These are phyloP conservation scores for Mongoloraphidia duomilia DNA, from an alignment of 2,888 invertebrate genomes.

Conservation along the genomic window DNA sequence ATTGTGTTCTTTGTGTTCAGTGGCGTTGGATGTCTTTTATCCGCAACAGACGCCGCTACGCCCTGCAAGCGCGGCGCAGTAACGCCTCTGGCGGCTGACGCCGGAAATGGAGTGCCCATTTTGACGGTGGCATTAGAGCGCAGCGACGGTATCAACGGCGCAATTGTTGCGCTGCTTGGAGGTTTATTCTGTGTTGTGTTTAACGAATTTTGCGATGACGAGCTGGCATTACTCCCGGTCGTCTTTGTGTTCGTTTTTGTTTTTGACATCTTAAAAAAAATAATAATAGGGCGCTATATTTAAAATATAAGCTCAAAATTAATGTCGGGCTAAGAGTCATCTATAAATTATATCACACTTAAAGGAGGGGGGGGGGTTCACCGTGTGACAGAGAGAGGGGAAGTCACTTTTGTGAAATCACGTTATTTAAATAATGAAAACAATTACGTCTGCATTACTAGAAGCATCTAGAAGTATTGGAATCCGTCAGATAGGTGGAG, in stretches of 20 bases:
- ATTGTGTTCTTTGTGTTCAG: conserved; percentile 40
- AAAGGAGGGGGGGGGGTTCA: too few species aligned
- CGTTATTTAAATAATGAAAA: too few species aligned
- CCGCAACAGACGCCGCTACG: conserved; percentile 15
- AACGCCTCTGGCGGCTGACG: conserved; percentile 15
- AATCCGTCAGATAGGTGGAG: too few species aligned
- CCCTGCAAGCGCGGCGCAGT: conserved; percentile 37
- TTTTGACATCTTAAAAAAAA: conserved; percentile 3
- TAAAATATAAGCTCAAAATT: neutral
- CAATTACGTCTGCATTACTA: too few species aligned
- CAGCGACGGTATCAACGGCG: conserved; percentile 14
- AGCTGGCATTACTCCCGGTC: conserved; percentile 10
- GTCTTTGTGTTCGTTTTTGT: conserved; percentile 2
- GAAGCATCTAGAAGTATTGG: too few species aligned
- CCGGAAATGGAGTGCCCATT: conserved; percentile 9
- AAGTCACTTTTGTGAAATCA: too few species aligned
- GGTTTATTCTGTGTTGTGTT: conserved; percentile 16
- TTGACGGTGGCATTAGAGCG: conserved; percentile 5
- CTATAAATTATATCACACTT: too few species aligned
- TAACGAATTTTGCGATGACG: conserved; percentile 18
- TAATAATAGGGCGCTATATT: neutral
- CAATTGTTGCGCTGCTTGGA: conserved; percentile 14
- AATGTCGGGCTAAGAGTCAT: neutral
- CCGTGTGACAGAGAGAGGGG: too few species aligned
- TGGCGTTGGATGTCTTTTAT: conserved; percentile 17